Evolutionary conservation across 2,888 invertebrate species (phyloP), one percentile per base, ranked within the genome.

Genomic region (Pachydiplax longipennis): DNA sequence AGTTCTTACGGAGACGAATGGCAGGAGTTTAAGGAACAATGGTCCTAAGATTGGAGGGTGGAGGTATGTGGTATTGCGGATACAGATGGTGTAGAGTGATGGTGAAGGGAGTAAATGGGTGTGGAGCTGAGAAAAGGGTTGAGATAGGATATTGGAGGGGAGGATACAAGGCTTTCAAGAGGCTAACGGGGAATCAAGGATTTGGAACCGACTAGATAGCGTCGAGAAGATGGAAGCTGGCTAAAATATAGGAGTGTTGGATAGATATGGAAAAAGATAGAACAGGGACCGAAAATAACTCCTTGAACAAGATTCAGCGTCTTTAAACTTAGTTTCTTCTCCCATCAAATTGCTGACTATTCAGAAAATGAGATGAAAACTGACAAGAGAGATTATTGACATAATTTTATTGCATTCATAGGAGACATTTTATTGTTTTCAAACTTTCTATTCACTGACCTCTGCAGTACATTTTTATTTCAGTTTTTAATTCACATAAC

Each of bases 1-100:
- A 53, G 82, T 44, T 53, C 53, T 82, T 53, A 25, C n/a, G 87
- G 87, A 87, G 87, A 87, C 87, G 87, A 87, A 87, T 87, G 87
- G 87, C 8, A 37, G 58, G 87, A 58, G 58, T 58, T 87, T 37
- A 87, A n/a, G 61, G 87, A 87, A 87, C 87, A 87, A 87, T 87
- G 87, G 87, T 65, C 87, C 87, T n/a, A 37, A 87, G 87, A 87
- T 87, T 87, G 87, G 61, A 87, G 31, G 87, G 61, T 35, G 83
- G 22, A 61, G 83, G 58, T 61, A 87, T 87, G 87, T 18, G 61
- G 87, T 61, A 35, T 83, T 83, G 31, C 35, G 61, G 65, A 65
- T 61, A 87, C 37, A 58, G 58, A 31, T 58, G 37, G 61, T 83
- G 83, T 83, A 31, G 83, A 58, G 83, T 83, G 83, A 58, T 58